Evolutionary conservation across 2,797 vertebrate species (phyloP), one percentile per base, ranked within the genome.

Genomic region (Gobio occitaniae): DNA sequence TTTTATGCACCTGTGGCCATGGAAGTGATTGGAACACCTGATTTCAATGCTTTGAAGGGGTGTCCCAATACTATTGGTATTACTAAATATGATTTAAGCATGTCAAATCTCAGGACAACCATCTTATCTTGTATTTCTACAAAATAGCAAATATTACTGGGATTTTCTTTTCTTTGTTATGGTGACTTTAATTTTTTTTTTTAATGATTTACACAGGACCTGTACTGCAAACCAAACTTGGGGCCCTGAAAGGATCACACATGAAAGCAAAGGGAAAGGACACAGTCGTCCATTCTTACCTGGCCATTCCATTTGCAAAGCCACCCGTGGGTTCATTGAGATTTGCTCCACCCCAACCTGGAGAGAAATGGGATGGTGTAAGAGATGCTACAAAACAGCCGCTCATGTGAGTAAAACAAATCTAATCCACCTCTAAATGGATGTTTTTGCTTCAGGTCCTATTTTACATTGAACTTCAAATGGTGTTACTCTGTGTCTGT

Each of bases 291-390:
- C 91, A 94, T 19, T 87, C 90, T 41, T 97, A 94, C 90, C 93
- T 97, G 17, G 96, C 96, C 13, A 89, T 98, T 78, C 97, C 97
- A 15, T 98, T 96, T 74, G 96, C 97, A 4, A 94, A 90, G 48
- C 92, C 97, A 4, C 97, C 96, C 0, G 75, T 97, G 66, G 97
- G 96, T 50, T 84, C 93, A 6, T 91, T 96, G 80, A 94, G 96
- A 77, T 93, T 97, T 86, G 90, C 94, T 0, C 83, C 93, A 1
- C 96, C 96, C 1, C 91, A 94, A 87, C 93, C 94, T 3, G 89
- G 93, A 1, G 89, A 94, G 65, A 91, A 95, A 65, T 98, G 97
- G 97, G 87, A 90, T 10, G 95, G 86, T 78, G 82, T 95, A 72
- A 92, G 93, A 91, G 92, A 97, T 2, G 94, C 95, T 79, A 96